Conservation (phyloP, 2,113 vertebrate species). For the Gymnorhina tibicen region DNA sequence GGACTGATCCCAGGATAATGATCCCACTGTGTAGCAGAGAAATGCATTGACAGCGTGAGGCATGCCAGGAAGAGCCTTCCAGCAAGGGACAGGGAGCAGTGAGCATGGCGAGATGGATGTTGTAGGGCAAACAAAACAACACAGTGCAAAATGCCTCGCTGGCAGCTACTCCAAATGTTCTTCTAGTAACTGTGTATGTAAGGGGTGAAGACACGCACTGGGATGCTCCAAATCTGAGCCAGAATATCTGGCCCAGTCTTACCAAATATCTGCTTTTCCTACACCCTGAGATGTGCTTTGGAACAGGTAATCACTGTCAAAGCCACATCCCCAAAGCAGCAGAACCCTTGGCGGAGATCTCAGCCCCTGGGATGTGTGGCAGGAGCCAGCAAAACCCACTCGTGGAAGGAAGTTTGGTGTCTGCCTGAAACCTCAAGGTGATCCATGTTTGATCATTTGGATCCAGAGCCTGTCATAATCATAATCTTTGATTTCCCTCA, state of each 20-base stretch:
- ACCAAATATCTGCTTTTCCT: background rate
- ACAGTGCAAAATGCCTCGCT: background rate
- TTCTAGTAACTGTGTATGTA: background rate
- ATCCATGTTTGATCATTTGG: background rate
- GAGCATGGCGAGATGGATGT: background rate
- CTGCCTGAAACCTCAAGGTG: background rate
- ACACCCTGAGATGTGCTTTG: background rate
- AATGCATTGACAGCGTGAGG: background rate
- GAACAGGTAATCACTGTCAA: background rate
- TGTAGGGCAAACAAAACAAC: background rate
- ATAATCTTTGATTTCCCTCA: background rate
- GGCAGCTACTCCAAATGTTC: background rate
- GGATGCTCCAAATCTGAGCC: background rate
- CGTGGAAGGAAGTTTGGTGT: accelerated
- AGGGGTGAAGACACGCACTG: background rate
- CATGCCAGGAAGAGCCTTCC: background rate
- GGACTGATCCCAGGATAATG: background rate
- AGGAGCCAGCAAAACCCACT: background rate
- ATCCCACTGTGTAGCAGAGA: background rate
- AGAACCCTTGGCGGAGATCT: background rate
- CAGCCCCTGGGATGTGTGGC: background rate
- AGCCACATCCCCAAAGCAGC: background rate
- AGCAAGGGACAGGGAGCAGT: background rate
- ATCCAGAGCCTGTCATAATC: background rate
- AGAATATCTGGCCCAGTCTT: background rate